These are phyloP conservation scores for Heliconius ethilla DNA, from an alignment of 2,888 invertebrate species.

Conservation along the genomic window DNA sequence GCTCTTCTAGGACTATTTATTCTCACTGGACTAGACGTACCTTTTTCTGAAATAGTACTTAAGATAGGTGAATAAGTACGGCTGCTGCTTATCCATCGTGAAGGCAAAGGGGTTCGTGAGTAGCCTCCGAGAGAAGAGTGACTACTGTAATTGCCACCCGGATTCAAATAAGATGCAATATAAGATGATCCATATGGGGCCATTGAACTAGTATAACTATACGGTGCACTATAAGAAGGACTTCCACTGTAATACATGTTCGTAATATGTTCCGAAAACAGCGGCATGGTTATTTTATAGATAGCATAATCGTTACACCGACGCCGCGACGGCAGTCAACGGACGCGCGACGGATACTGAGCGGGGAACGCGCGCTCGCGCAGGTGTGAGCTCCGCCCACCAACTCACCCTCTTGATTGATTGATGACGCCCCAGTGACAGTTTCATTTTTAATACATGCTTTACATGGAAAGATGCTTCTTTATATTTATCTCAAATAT, in stretches of 20 bases:
- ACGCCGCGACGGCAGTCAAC: slow-evolving; percentile 57
- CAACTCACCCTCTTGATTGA: slow-evolving; percentile 65
- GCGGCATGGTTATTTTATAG: slow-evolving; percentile 80
- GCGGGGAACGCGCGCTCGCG: slow-evolving; percentile 45
- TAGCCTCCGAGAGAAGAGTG: slow-evolving; percentile 81
- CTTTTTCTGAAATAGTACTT: slow-evolving; percentile 84
- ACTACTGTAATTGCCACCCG: slow-evolving; percentile 74
- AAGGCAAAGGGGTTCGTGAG: slow-evolving; percentile 73
- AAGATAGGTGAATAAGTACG: slow-evolving; percentile 87
- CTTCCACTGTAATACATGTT: slow-evolving; percentile 81
- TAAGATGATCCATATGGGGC: slow-evolving; percentile 65
- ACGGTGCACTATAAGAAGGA: slow-evolving; percentile 76
- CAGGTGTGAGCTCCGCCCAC: slow-evolving; percentile 55
- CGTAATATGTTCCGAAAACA: slow-evolving; percentile 85
- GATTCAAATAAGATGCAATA: slow-evolving; percentile 79
- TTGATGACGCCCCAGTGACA: slow-evolving; percentile 69
- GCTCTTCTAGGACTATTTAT: slow-evolving; percentile 73
- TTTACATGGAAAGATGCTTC: slow-evolving; percentile 5
- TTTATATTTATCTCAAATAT: background rate
- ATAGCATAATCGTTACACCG: slow-evolving; percentile 59
- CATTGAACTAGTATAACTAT: slow-evolving; percentile 74
- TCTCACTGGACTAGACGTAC: slow-evolving; percentile 66
- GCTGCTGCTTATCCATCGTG: slow-evolving; percentile 69
- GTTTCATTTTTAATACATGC: slow-evolving; percentile 50
- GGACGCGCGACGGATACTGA: slow-evolving; percentile 51